Percentiles rank a stretch among this genome's conserved stretches.
Conservation (phyloP, 2,113 vertebrate genomes). For the Ailurus styani region DNA sequence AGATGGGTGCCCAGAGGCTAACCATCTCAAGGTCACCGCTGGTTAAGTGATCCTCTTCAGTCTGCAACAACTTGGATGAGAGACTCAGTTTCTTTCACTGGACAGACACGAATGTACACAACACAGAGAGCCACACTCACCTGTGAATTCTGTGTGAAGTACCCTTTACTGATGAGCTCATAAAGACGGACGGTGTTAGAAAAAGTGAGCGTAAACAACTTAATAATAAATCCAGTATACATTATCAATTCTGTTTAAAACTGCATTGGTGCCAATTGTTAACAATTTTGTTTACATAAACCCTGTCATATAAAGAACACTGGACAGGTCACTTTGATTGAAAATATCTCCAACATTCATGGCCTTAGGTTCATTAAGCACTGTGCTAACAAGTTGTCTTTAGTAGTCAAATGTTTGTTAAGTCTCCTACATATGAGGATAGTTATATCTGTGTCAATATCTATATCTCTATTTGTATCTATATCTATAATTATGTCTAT, state of each 20-base stretch:
- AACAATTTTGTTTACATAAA: not conserved
- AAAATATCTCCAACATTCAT: not conserved
- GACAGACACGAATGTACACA: fast-evolving
- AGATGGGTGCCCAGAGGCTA: not conserved
- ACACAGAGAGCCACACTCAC: not conserved
- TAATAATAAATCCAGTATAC: not conserved
- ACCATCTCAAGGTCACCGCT: not conserved
- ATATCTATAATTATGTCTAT: not conserved
- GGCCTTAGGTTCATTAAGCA: not conserved
- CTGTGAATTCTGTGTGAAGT: not conserved
- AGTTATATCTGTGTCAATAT: not conserved
- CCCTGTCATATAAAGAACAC: not conserved
- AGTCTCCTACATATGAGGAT: not conserved
- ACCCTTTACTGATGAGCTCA: not conserved
- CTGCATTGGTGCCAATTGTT: not conserved
- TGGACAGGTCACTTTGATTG: not conserved
- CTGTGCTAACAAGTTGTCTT: not conserved
- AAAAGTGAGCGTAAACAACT: not conserved
- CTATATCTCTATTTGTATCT: not conserved
- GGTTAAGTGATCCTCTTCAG: not conserved
- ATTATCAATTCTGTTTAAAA: not conserved
- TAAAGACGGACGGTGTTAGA: not conserved
- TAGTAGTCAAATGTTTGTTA: not conserved
- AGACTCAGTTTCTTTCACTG: not conserved
- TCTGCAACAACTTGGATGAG: not conserved